Conservation (phyloP, 2,888 invertebrate species). For the Allophyes oxyacanthae region DNA sequence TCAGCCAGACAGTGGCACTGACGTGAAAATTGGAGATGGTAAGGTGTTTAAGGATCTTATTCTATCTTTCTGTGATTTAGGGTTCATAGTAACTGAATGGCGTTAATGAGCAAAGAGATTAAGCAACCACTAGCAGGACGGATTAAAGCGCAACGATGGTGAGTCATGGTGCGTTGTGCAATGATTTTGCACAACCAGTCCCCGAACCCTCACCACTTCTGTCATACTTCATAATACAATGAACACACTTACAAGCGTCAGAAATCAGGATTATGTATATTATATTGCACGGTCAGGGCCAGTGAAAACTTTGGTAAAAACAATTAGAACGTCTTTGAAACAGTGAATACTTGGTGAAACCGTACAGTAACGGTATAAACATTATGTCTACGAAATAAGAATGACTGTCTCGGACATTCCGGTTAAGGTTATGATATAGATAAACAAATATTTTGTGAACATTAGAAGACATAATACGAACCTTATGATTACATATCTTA, state of each 20-base stretch:
- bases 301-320: slow-evolving; percentile 45
- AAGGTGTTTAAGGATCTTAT: slow-evolving; percentile 4
- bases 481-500: slow-evolving; percentile 5
- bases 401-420: slow-evolving; percentile 24
- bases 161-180: slow-evolving; percentile 82
- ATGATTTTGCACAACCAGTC: slow-evolving; percentile 80
- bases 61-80: slow-evolving; percentile 24
- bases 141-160: slow-evolving; percentile 76
- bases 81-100: slow-evolving; percentile 52
- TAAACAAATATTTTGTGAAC: slow-evolving; percentile 12
- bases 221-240: slow-evolving; percentile 67
- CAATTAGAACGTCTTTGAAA: slow-evolving; percentile 42
- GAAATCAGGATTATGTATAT: slow-evolving; percentile 15
- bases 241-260: slow-evolving; percentile 56
- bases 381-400: slow-evolving; percentile 44
- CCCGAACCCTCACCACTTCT: slow-evolving; percentile 67
- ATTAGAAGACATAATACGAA: background rate
- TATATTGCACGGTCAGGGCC: slow-evolving; percentile 56
- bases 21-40: slow-evolving; percentile 24
- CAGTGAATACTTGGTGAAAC: slow-evolving; percentile 39
- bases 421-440: slow-evolving; percentile 16
- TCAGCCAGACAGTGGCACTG: slow-evolving; percentile 5
- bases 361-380: slow-evolving; percentile 48
- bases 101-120: slow-evolving; percentile 74
- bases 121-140: slow-evolving; percentile 74